Percentiles rank a stretch among this genome's conserved stretches.
phyloP scores from a whole-genome alignment of 2,888 invertebrate species.

The Onchidella celtica region DNA sequence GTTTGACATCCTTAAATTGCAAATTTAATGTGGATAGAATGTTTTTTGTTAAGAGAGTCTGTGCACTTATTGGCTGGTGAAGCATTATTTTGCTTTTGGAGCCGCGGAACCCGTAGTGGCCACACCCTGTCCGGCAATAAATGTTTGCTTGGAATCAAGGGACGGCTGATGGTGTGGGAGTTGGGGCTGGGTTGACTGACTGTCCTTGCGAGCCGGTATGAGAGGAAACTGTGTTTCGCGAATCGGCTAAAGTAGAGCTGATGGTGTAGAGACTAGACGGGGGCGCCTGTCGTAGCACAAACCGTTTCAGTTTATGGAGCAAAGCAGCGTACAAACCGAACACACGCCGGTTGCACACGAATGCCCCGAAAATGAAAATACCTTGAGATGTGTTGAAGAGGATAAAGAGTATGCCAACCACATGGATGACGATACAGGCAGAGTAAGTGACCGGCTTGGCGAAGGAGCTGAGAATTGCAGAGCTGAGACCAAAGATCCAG shows the following conservation, averaged over 20 bases:
- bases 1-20: too few relatives aligned
- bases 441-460: constrained; percentile 53
- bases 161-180: too few relatives aligned
- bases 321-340: constrained; percentile 60
- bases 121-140: too few relatives aligned
- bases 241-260: background rate
- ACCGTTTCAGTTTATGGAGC: constrained; percentile 32
- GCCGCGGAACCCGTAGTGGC: too few relatives aligned
- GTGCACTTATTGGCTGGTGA: too few relatives aligned
- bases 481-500: constrained; percentile 74
- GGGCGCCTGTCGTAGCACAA: background rate
- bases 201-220: too few relatives aligned
- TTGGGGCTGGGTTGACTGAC: too few relatives aligned
- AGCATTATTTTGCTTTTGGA: too few relatives aligned
- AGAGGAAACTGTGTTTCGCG: background rate
- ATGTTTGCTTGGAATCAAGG: too few relatives aligned
- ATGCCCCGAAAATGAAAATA: constrained; percentile 72
- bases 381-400: constrained; percentile 74
- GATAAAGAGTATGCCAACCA: constrained; percentile 68
- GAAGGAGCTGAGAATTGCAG: constrained; percentile 69
- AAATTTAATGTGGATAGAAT: too few relatives aligned
- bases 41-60: too few relatives aligned
- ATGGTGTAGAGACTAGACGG: background rate
- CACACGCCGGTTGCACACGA: constrained; percentile 70
- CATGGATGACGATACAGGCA: constrained; percentile 65